Conservation (phyloP, 2,888 invertebrate species). For the Ryuthela nishihirai region DNA sequence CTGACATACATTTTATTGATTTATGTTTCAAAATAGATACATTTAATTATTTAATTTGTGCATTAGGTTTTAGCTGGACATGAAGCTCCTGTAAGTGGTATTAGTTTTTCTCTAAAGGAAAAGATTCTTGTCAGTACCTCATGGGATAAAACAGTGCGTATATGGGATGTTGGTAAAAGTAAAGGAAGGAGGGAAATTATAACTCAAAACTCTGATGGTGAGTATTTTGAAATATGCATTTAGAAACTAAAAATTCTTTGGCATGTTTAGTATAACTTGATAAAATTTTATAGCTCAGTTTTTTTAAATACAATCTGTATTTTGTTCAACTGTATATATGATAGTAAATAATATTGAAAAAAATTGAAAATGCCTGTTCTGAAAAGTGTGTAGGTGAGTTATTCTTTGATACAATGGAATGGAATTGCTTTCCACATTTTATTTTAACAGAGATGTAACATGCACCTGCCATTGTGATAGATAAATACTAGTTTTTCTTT, state of each 20-base stretch:
- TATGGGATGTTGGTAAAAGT: conserved; percentile 86
- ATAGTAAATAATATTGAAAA: neutral
- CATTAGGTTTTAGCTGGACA: conserved; percentile 80
- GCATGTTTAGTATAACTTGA: neutral
- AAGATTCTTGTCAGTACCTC: conserved; percentile 75
- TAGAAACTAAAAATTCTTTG: neutral
- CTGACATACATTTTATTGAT: neutral
- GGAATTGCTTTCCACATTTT: no score
- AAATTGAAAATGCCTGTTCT: no score
- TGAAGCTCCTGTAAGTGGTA: conserved; percentile 80
- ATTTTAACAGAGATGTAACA: no score
- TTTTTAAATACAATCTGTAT: neutral
- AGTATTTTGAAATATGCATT: neutral
- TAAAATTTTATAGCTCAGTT: neutral
- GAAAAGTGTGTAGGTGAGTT: no score
- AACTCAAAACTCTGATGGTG: conserved; percentile 66
- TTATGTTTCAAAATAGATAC: neutral
- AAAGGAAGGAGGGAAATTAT: conserved; percentile 78
- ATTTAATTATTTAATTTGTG: conserved; percentile 5
- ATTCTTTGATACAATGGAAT: no score
- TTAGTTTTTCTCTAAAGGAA: conserved; percentile 79
- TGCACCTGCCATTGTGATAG: no score
- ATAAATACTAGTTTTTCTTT: no score
- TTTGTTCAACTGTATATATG: neutral
- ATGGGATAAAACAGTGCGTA: conserved; percentile 87